These are phyloP conservation scores for Passer domesticus DNA, from an alignment of 2,113 vertebrate species.

Conservation along the genomic window DNA sequence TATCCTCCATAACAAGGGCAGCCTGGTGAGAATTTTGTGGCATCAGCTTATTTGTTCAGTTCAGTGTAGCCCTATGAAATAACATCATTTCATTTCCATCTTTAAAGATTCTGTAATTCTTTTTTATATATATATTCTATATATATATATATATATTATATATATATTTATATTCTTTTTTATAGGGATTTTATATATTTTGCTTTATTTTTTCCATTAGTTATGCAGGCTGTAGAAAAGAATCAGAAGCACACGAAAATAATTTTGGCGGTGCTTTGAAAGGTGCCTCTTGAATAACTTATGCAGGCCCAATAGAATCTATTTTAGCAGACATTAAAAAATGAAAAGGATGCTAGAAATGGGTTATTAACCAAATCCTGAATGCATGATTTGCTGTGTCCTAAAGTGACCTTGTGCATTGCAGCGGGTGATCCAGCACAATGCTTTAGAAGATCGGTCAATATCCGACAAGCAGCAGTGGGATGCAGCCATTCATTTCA, in stretches of 20 bases:
- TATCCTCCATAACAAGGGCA: not conserved
- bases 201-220: not conserved
- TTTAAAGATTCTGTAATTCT: not conserved
- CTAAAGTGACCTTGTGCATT: not conserved
- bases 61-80: not conserved
- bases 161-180: too few relatives aligned
- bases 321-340: not conserved
- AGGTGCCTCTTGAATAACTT: not conserved
- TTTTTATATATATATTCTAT: too few relatives aligned
- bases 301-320: not conserved
- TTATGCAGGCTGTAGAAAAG: not conserved
- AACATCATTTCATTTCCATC: not conserved
- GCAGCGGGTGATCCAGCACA: conserved; percentile 98
- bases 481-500: conserved; percentile 98
- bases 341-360: not conserved
- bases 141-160: too few relatives aligned
- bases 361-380: not conserved
- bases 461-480: conserved; percentile 98
- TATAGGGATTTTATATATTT: not conserved
- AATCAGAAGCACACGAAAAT: not conserved
- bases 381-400: not conserved
- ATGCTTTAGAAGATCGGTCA: conserved; percentile 95
- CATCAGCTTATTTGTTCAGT: not conserved
- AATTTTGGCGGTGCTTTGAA: not conserved
- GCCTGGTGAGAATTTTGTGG: not conserved